Conservation (phyloP, 35 echinoderm and acorn worm species). For the Lytechinus variegatus region DNA sequence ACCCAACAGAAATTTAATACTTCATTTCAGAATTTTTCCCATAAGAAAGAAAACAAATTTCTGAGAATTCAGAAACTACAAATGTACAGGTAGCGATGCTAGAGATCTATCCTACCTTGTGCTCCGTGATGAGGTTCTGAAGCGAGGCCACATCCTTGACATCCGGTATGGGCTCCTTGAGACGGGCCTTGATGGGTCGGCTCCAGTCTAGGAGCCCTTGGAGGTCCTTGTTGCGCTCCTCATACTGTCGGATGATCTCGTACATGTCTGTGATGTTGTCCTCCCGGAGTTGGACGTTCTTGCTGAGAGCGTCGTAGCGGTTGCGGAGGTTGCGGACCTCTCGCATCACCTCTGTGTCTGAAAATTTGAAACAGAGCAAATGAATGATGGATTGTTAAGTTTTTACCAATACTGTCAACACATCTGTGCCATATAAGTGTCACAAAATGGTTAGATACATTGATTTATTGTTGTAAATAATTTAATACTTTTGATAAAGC, state of each 20-base stretch:
- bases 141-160: conserved; percentile 69
- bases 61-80: too few relatives aligned
- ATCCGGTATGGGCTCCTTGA: conserved; percentile 77
- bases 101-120: conserved; percentile 64
- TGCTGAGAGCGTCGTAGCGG: conserved; percentile 84
- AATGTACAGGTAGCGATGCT: background rate
- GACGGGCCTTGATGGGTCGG: conserved; percentile 89
- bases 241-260: conserved; percentile 82
- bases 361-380: background rate
- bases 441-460: too few relatives aligned
- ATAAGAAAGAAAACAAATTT: too few relatives aligned
- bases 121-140: conserved; percentile 79
- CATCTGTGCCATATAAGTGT: too few relatives aligned
- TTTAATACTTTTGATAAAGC: too few relatives aligned
- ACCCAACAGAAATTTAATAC: too few relatives aligned
- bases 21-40: too few relatives aligned
- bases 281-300: conserved; percentile 73
- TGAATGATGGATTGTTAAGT: too few relatives aligned
- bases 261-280: conserved; percentile 87
- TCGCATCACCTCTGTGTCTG: conserved; percentile 92
- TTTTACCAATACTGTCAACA: too few relatives aligned
- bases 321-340: conserved; percentile 79
- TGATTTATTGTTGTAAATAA: too few relatives aligned
- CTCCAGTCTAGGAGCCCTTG: conserved; percentile 81
- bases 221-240: conserved; percentile 79